Conservation (phyloP, 2,113 vertebrate genomes). For the Pterocles burchelli region DNA sequence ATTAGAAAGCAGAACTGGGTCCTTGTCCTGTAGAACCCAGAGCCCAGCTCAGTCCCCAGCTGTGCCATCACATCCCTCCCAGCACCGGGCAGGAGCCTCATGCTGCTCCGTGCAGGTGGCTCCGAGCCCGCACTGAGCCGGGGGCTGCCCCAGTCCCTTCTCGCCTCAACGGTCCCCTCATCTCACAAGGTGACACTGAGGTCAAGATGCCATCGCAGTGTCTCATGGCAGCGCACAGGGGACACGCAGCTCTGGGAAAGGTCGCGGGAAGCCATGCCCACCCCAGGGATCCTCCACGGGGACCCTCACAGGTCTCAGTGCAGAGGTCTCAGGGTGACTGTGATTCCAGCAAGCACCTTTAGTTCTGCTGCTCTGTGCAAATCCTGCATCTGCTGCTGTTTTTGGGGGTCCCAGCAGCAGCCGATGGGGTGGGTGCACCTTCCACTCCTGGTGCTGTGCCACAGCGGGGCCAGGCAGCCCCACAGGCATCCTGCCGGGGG, state of each 20-base stretch:
- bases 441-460: fast-evolving
- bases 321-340: fast-evolving
- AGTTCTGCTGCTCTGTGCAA: background rate
- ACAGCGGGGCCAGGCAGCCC: fast-evolving
- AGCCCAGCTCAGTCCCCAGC: fast-evolving
- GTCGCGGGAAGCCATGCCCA: background rate
- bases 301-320: fast-evolving
- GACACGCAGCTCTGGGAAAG: background rate
- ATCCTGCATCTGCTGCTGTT: background rate
- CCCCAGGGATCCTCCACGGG: too few species aligned
- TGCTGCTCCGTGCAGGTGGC: background rate
- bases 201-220: fast-evolving
- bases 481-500: fast-evolving
- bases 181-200: background rate
- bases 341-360: background rate
- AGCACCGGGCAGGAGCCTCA: fast-evolving
- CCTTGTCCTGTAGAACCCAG: background rate
- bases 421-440: fast-evolving
- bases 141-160: background rate
- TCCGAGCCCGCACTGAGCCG: fast-evolving
- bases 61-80: background rate
- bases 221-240: fast-evolving
- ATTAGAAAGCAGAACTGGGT: background rate
- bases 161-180: fast-evolving
- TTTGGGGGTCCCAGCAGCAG: fast-evolving